Percentiles rank a stretch among this genome's conserved stretches.
Evolutionary conservation across 1,140 invertebrate species (phyloP).

Genomic region (Drosophila mayri): DNA sequence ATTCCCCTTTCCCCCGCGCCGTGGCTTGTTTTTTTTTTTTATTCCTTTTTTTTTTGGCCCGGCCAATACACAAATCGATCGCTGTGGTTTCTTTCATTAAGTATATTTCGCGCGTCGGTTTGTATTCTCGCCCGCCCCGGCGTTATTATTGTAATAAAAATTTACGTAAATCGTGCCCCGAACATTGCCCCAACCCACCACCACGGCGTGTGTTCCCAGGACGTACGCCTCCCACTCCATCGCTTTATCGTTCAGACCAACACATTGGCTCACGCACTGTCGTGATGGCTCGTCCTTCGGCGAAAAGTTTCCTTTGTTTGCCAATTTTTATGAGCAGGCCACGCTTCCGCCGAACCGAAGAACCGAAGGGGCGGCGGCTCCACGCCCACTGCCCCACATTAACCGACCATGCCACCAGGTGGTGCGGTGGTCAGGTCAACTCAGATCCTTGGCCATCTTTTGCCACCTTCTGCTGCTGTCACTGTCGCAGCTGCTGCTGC

Average conservation of each 20-base stretch:
- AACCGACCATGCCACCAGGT: slow-evolving; percentile 9
- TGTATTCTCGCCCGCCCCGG: slow-evolving; percentile 44
- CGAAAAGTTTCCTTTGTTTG: slow-evolving; percentile 75
- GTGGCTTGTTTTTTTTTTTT: not conserved
- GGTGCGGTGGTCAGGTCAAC: slow-evolving; percentile 18
- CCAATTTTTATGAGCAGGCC: slow-evolving; percentile 74
- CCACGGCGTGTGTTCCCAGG: slow-evolving; percentile 3
- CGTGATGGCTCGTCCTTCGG: slow-evolving; percentile 57
- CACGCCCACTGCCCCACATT: slow-evolving; percentile 18
- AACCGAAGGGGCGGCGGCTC: not conserved
- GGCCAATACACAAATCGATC: slow-evolving; percentile 78
- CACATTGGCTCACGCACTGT: slow-evolving; percentile 65
- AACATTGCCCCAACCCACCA: slow-evolving; percentile 25
- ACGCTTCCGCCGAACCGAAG: slow-evolving; percentile 23
- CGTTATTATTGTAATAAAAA: slow-evolving; percentile 74
- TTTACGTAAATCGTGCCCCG: slow-evolving; percentile 72
- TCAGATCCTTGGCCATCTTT: slow-evolving; percentile 44
- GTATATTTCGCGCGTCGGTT: slow-evolving; percentile 55
- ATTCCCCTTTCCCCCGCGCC: slow-evolving; percentile 17
- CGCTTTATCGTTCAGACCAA: not conserved
- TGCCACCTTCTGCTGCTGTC: slow-evolving; percentile 9
- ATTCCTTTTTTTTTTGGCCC: slow-evolving; percentile 46
- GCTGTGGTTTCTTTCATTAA: slow-evolving; percentile 79
- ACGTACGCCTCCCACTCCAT: not conserved
- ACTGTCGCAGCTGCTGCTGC: not conserved